Base-by-base conservation (phyloP, 1,140 invertebrate genomes). In the Zeugodacus cucurbitae region DNA sequence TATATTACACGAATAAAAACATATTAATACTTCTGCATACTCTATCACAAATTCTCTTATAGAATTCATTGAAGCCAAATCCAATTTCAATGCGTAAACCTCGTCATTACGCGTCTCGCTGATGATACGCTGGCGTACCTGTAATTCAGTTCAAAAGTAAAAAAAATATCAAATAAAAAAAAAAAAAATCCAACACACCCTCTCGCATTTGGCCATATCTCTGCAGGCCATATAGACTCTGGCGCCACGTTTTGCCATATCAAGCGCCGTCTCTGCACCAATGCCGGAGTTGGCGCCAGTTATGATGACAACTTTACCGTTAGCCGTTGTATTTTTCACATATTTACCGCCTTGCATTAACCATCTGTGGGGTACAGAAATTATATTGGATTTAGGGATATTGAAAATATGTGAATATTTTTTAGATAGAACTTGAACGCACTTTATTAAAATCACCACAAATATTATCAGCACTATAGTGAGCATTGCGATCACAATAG, bases 281-380 rank as follows among this genome's bases (percentile, higher is more conserved):
- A 99, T 97, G 14, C 97, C 97, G 87, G 95, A 95, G 92, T 97
- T 98, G 11, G 96, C 95, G 87, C 97, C 97, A 26, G 97, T 98
- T 44, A 98, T 94, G 87, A 98, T 95, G 7, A 96, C 95, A 10
- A 97, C 95, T 94, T 98, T 97, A 0, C 95, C 96, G 85, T 95
- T 94, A 17, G 93, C 91, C 74, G 94, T 89, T 34, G 94, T 93
- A 32, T 91, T 87, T 26, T 91, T 93, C 58, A 91, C 59, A 89
- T 94, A 95, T 89, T 89, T 88, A 82, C 89, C 54, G 11, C 95
- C 95, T 89, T 94, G 94, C 29, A 91, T 59, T 54, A 90, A 90
- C 91, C 95, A 95, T 89, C 95, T 95, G 78, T n/a, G 22, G 3
- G 57, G 22, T 48, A 54, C 14, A 54, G 14, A 54, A 54, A 54